Base-by-base conservation (phyloP, 1,140 invertebrate genomes). In the Zaprionus capensis region DNA sequence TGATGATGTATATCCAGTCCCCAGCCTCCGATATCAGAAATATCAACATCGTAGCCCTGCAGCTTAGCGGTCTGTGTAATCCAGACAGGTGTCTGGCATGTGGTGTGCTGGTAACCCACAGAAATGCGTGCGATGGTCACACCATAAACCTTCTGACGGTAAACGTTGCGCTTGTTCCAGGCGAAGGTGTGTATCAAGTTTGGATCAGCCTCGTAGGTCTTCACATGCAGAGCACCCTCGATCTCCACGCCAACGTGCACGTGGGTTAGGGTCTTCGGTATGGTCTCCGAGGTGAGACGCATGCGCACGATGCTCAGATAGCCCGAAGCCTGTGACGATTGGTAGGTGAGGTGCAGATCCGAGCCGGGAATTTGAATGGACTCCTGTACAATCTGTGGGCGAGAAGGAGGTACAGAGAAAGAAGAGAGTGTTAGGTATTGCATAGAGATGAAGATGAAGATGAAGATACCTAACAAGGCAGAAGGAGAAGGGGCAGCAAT, bases 1-100 rank as follows among this genome's bases (percentile, higher is more conserved):
- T 99, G 98, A 93, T 99, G 98, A 93, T 99, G 98, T 64, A 99
- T 98, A 91, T 99, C 97, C 20, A 99, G 93, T 66, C 98, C 98
- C 99, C 98, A 99, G 12, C 98, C 98, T 1, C 98, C 98, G 53
- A 99, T 97, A 91, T 99, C 98, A 0, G 98, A 98, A 68, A 99
- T 99, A 78, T 98, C 97, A 34, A 99, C 97, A 92, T 99, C 98
- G 93, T 99, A 99, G n/a, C 98, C 99, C 93, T 98, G 97, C 72
- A 99, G 93, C 20, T 96, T 97, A 2, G 97, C 97, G 9, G 97
- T 98, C 92, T 98, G 97, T 1, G 97, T 97, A 81, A 98, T 97
- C 98, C 98, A 99, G 49, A 99, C 96, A 1, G 98, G 95, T 44
- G 96, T 95, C 3, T 94, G 93, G 93, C 99, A 99, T 12, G 95